Conservation (phyloP, 2,888 invertebrate species). For the Cerceris ruficornis region DNA sequence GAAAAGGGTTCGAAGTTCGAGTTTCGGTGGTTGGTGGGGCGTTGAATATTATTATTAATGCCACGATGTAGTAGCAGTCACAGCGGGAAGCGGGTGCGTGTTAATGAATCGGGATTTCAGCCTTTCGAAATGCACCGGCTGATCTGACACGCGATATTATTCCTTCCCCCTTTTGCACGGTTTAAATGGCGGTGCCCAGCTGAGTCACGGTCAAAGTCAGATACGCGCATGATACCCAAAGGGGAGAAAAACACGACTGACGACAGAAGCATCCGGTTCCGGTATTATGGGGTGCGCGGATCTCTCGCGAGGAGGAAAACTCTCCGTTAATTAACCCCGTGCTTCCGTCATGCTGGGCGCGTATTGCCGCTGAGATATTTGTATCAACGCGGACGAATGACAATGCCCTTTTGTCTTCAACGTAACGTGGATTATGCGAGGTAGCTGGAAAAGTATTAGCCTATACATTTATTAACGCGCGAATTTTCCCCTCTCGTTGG, state of each 20-base stretch:
- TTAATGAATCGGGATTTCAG: slow-evolving; percentile 64
- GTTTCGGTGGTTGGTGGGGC: slow-evolving; percentile 26
- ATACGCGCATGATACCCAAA: slow-evolving; percentile 63
- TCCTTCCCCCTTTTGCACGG: slow-evolving; percentile 47
- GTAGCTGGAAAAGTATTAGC: too few species aligned
- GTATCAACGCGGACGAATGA: slow-evolving; percentile 43
- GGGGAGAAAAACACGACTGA: slow-evolving; percentile 68
- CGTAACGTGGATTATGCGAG: not conserved
- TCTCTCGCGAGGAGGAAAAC: slow-evolving; percentile 59
- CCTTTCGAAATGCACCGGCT: slow-evolving; percentile 51
- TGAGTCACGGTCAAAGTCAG: slow-evolving; percentile 76
- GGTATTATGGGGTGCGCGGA: slow-evolving; percentile 40
- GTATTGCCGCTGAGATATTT: slow-evolving; percentile 13
- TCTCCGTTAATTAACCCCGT: slow-evolving; percentile 74
- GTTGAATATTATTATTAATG: slow-evolving; percentile 7
- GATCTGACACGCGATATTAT: slow-evolving; percentile 62
- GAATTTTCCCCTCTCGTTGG: too few species aligned
- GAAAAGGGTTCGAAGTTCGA: not conserved
- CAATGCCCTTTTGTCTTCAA: slow-evolving; percentile 41
- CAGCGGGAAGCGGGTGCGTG: slow-evolving; percentile 27
- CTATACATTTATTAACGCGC: too few species aligned
- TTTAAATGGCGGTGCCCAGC: slow-evolving; percentile 62
- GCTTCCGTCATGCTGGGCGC: slow-evolving; percentile 17
- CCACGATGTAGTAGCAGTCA: not conserved
- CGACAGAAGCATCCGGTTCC: slow-evolving; percentile 79